A percentile compares a stretch with the other conserved stretches of the same genome.
phyloP scores from a whole-genome alignment of 2,888 invertebrate species.

The Saturnia japonica region DNA sequence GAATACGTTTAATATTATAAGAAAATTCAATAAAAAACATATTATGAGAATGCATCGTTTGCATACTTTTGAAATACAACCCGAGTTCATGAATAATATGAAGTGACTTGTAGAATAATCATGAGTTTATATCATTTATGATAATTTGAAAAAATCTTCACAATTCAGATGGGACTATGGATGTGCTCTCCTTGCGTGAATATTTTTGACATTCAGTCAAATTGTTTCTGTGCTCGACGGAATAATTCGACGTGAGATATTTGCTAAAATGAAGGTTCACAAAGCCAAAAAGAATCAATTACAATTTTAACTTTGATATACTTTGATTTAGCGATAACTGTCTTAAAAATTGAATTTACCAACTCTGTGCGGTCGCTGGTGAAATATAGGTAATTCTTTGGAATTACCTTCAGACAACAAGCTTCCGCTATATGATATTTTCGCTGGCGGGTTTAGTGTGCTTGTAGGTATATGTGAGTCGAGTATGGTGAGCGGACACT shows the following conservation, averaged over 20 bases:
- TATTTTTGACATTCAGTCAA: constrained; percentile 13
- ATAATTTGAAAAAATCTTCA: constrained; percentile 34
- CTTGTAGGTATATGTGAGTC: no score
- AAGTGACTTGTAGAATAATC: constrained; percentile 10
- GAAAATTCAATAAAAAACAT: constrained; percentile 8
- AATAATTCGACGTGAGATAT: constrained; percentile 10
- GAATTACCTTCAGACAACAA: no score
- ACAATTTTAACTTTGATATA: no score
- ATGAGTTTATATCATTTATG: constrained; percentile 29
- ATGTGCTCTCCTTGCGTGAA: constrained; percentile 5
- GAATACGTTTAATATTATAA: background rate
- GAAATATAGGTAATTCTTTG: no score
- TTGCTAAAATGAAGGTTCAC: background rate
- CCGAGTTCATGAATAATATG: constrained; percentile 12
- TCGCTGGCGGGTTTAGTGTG: no score
- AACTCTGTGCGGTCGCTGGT: no score
- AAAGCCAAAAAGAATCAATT: background rate
- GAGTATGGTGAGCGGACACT: no score
- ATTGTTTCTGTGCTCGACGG: constrained; percentile 2
- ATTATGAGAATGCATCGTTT: constrained; percentile 13
- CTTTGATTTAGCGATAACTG: no score
- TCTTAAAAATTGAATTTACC: no score
- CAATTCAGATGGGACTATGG: constrained; percentile 25
- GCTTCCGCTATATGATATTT: no score
- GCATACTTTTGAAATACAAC: constrained; percentile 1